Percentiles rank a stretch among this genome's conserved stretches.
Evolutionary conservation across 1,140 invertebrate genomes (phyloP).

Genomic region (Platorchestia sp.): DNA sequence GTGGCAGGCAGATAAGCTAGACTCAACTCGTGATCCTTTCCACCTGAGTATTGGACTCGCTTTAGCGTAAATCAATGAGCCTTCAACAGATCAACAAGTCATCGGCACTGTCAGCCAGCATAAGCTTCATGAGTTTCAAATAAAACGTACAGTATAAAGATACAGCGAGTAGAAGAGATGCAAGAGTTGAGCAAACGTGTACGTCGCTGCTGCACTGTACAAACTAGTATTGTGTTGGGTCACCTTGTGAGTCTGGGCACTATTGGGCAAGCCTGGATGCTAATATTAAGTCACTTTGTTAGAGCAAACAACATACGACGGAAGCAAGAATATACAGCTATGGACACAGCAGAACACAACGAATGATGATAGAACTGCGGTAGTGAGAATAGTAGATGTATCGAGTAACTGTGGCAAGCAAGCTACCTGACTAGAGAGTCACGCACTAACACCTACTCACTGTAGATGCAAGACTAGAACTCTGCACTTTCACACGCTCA

Average conservation of each 20-base stretch:
- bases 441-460: neutral
- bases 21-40: neutral
- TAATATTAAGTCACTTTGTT: neutral
- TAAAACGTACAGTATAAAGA: neutral
- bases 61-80: neutral
- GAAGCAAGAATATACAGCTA: neutral
- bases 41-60: neutral
- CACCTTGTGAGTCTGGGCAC: constrained; percentile 31
- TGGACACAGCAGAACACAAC: neutral
- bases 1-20: neutral
- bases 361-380: neutral
- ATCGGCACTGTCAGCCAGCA: neutral
- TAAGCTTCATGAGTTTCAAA: neutral
- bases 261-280: neutral
- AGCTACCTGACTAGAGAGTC: neutral
- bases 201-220: constrained; percentile 37
- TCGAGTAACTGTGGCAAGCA: neutral
- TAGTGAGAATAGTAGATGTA: neutral
- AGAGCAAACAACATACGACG: neutral
- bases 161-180: neutral
- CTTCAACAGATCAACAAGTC: neutral
- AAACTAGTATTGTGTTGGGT: neutral
- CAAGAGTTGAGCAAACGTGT: constrained; percentile 15
- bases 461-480: neutral
- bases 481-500: neutral